These are phyloP conservation scores for Athetis lepigone DNA, from an alignment of 2,888 invertebrate genomes.

Conservation along the genomic window DNA sequence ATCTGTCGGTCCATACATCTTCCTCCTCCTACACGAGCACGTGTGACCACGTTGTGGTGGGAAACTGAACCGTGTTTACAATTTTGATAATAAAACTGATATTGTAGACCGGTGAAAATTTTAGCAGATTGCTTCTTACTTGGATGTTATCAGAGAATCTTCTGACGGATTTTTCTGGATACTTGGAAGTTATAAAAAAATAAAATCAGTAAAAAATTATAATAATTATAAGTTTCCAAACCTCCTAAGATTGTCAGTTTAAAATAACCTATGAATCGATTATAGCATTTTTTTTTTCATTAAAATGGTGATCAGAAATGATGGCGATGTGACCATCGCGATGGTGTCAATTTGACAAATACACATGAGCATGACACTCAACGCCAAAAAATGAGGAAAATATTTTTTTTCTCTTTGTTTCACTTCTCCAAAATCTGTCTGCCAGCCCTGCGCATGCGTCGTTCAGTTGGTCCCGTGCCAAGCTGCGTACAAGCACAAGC, in stretches of 20 bases:
- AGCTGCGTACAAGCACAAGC: constrained; percentile 67
- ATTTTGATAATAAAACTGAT: constrained; percentile 14
- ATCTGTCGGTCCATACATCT: constrained; percentile 22
- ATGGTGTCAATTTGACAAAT: too few species aligned
- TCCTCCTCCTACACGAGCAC: constrained; percentile 25
- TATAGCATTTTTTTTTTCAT: too few species aligned
- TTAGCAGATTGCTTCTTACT: constrained; percentile 8
- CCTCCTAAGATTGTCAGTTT: background rate
- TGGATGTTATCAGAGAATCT: background rate
- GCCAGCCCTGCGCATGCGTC: constrained; percentile 37
- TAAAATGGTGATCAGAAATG: too few species aligned
- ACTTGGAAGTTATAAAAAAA: background rate
- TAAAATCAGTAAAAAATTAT: too few species aligned
- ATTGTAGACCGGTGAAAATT: background rate
- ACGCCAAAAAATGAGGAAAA: constrained; percentile 26
- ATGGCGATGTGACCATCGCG: too few species aligned
- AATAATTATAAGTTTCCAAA: background rate
- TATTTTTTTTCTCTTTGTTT: constrained; percentile 30
- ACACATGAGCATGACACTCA: too few species aligned
- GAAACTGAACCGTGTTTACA: constrained; percentile 17
- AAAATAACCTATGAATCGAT: background rate
- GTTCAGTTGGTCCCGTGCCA: constrained; percentile 66
- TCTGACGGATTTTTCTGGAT: background rate
- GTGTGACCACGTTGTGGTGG: background rate
- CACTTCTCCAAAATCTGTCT: constrained; percentile 17